phyloP scores from a whole-genome alignment of 2,113 vertebrate genomes.

The Brienomyrus longianalis region DNA sequence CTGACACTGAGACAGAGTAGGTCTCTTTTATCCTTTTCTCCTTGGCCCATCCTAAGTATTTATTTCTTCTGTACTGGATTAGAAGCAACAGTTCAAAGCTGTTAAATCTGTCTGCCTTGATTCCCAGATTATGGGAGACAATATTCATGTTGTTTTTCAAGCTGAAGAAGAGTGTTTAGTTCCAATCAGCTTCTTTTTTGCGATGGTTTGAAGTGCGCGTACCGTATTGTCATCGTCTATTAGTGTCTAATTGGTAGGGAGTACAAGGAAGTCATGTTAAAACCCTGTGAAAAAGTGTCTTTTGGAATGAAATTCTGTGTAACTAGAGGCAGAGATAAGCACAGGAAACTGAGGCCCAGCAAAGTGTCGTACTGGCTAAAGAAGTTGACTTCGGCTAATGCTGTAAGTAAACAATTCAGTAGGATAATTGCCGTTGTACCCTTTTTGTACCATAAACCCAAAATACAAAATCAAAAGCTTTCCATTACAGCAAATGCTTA shows the following conservation, averaged over 20 bases:
- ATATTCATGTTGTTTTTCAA: slow-evolving; percentile 1
- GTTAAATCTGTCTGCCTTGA: slow-evolving; percentile 1
- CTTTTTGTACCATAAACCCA: neutral
- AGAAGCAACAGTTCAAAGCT: neutral
- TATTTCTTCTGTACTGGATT: neutral
- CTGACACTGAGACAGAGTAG: neutral
- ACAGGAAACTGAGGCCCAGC: neutral
- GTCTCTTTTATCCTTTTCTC: neutral
- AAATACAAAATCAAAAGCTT: neutral
- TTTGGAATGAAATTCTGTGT: neutral
- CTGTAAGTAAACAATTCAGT: neutral
- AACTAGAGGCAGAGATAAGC: neutral
- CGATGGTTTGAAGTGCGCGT: neutral
- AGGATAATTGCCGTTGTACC: neutral
- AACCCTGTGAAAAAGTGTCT: neutral
- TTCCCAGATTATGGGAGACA: neutral
- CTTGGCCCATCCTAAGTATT: neutral
- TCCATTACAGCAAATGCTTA: neutral
- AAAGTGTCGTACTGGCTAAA: neutral
- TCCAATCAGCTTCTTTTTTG: neutral
- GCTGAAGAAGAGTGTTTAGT: neutral
- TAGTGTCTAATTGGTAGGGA: neutral
- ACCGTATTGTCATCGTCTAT: neutral
- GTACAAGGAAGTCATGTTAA: neutral
- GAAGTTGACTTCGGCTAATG: neutral